Evolutionary conservation across 2,888 invertebrate genomes (phyloP).

Genomic region (Troilus luridus): DNA sequence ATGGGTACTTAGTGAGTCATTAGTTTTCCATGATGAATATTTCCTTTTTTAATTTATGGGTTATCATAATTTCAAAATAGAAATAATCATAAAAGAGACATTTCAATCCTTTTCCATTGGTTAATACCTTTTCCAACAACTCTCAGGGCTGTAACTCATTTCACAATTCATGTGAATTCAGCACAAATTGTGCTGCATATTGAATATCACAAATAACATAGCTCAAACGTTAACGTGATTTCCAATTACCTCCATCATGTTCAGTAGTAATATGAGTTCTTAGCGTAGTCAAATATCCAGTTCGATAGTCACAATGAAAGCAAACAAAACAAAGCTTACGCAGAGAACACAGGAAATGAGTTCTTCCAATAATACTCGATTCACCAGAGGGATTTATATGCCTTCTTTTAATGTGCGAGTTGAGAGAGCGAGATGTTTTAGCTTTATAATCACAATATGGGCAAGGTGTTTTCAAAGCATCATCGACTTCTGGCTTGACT

Average conservation of each 20-base stretch:
- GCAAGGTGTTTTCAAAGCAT: conserved; percentile 3
- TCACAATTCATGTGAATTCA: conserved; percentile 15
- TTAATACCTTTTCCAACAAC: conserved; percentile 19
- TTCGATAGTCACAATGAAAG: conserved; percentile 45
- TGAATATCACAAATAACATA: background rate
- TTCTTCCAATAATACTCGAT: conserved; percentile 35
- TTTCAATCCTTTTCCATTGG: background rate
- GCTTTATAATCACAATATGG: conserved; percentile 27
- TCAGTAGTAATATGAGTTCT: conserved; percentile 24
- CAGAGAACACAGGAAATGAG: conserved; percentile 10
- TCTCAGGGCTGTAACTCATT: conserved; percentile 10
- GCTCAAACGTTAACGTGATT: conserved; percentile 23
- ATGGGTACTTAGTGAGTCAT: background rate
- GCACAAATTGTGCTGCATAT: conserved; percentile 13
- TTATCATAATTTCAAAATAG: background rate
- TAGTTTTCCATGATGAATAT: background rate
- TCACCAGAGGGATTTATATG: conserved; percentile 41
- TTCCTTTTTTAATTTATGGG: background rate
- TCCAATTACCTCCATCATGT: conserved; percentile 42
- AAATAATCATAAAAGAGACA: background rate
- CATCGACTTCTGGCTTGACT: background rate
- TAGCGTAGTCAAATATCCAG: background rate
- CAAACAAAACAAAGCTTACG: conserved; percentile 26
- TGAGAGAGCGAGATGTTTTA: background rate
- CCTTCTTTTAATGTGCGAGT: conserved; percentile 12